Base-by-base conservation (phyloP, 2,797 vertebrate genomes). In the Cryptoprocta ferox region DNA sequence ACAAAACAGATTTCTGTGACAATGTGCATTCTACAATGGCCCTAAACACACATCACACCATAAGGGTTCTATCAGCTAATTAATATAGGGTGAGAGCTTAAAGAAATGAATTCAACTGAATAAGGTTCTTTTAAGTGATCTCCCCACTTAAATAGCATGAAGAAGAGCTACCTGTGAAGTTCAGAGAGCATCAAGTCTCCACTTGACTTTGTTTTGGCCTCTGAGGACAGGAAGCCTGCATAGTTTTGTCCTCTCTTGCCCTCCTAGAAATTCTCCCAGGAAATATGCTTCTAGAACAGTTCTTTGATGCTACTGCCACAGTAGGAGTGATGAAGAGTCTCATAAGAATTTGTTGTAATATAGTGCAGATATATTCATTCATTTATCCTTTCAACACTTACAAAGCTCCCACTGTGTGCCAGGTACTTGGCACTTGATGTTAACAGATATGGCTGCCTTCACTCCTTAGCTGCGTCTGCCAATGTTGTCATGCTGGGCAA, bases 1-100 rank as follows among this genome's bases (percentile, higher is more conserved):
- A 92, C 94, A 79, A 91, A 96, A 82, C 97, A 95, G 97, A 94
- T 97, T 96, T 97, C 70, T 21, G 18, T 91, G 83, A 95, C 84
- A 45, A 59, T n/a, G 89, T 66, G 50, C 80, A 3, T 86, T 93
- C 91, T 85, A 39, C 78, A 65, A 11, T 59, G 86, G 91, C 78
- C 78, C 81, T 66, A 76, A 93, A 83, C 50, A 83, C 89, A 65
- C 65, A 70, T 80, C 66, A 42, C 56, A 66, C 76, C 81, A 42
- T 76, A 76, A 94, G 91, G 89, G 61, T 75, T 91, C 92, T 37
- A 82, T 94, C 87, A 83, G 83, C 68, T 96, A 80, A 92, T 95
- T 94, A 94, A 95, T 85, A 88, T 7, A 96, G 82, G 95, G 63
- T 4, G 12, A 89, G 87, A 71, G 56, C 71, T 90, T 93, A 61